Evolutionary conservation across 2,797 vertebrate genomes (phyloP).

Genomic region (Pseudomugil gertrudae): DNA sequence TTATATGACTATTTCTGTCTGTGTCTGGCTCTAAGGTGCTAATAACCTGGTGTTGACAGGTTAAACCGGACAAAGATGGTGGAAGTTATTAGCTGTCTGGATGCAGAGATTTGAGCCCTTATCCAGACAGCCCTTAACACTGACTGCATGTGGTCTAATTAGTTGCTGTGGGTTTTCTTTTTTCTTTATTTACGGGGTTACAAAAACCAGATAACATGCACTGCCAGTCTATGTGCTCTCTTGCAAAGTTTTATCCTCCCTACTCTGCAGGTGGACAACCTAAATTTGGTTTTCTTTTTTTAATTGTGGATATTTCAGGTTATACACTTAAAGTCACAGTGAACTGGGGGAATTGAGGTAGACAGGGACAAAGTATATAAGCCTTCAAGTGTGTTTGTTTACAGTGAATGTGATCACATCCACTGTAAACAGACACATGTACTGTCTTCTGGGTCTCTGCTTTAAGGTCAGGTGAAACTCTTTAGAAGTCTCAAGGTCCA

Average conservation of each 20-base stretch:
- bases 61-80: slow-evolving; percentile 24
- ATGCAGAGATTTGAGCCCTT: slow-evolving; percentile 25
- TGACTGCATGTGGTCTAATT: slow-evolving; percentile 47
- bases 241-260: slow-evolving; percentile 1
- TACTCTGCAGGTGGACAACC: neutral
- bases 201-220: neutral
- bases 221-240: slow-evolving; percentile 1
- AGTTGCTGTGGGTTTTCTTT: slow-evolving; percentile 37
- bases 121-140: slow-evolving; percentile 31
- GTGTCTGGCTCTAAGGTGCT: neutral
- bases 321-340: neutral
- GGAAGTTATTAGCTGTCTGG: slow-evolving; percentile 26
- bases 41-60: neutral
- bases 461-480: slow-evolving; percentile 6
- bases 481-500: slow-evolving; percentile 15
- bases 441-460: neutral
- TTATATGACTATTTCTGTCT: neutral
- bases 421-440: neutral
- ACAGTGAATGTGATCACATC: neutral
- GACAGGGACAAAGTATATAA: neutral
- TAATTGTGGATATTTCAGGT: neutral
- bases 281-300: neutral
- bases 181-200: neutral
- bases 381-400: too few relatives aligned
- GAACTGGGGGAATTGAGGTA: neutral